These are phyloP conservation scores for Himalopsyche japonica DNA, from an alignment of 2,888 invertebrate species.

Conservation along the genomic window DNA sequence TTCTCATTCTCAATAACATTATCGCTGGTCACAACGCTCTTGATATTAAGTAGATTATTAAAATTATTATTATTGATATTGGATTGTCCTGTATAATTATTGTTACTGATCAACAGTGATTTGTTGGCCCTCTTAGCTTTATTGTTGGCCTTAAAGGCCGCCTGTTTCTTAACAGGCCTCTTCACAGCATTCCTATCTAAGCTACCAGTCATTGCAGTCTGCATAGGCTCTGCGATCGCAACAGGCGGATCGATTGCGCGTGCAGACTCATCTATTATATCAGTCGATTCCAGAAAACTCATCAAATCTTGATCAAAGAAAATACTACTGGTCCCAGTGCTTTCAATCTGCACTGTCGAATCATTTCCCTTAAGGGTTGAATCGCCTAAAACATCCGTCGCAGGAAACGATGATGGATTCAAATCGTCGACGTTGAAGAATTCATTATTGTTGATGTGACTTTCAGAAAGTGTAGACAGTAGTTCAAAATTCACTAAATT, in stretches of 20 bases:
- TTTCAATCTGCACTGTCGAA: background rate
- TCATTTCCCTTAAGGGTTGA: background rate
- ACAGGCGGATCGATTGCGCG: background rate
- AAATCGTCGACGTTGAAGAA: constrained; percentile 18
- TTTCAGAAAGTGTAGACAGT: constrained; percentile 4
- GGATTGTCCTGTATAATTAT: background rate
- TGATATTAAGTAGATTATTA: constrained; percentile 13
- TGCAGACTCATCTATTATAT: background rate
- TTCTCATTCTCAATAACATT: background rate
- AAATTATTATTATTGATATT: background rate
- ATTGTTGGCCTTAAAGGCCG: background rate
- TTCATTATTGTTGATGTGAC: constrained; percentile 12
- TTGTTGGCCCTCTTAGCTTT: background rate
- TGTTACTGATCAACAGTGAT: background rate
- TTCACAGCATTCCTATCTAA: background rate
- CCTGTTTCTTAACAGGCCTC: background rate
- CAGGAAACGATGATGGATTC: background rate
- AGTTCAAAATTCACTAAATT: constrained; percentile 14
- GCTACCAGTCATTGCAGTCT: background rate
- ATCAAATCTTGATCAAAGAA: background rate
- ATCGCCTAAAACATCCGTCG: background rate
- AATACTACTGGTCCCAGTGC: background rate
- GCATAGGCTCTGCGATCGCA: background rate
- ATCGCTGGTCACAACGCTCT: background rate
- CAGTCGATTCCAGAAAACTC: background rate